Conservation (phyloP, 2,113 vertebrate species). For the Scopus umbretta region DNA sequence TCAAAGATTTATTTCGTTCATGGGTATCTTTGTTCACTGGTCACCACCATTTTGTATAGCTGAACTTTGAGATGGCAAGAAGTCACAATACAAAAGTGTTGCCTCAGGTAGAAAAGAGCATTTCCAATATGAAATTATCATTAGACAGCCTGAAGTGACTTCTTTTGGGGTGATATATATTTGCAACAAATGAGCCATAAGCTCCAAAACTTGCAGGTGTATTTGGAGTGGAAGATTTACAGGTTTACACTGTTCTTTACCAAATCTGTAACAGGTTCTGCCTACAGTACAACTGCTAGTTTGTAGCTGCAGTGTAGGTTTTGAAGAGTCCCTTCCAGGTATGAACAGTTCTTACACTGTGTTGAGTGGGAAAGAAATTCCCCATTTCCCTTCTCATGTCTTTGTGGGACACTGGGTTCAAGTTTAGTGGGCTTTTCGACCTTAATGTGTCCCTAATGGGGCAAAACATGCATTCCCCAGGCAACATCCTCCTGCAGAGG, state of each 20-base stretch:
- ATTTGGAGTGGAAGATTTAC: background rate
- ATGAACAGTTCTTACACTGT: background rate
- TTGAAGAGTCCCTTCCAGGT: background rate
- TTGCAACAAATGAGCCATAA: background rate
- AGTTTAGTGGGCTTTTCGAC: background rate
- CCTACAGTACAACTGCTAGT: background rate
- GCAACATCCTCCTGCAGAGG: background rate
- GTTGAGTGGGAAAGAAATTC: background rate
- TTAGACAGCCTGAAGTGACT: background rate
- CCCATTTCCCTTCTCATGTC: background rate
- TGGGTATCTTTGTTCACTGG: background rate
- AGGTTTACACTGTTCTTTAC: background rate
- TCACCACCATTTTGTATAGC: background rate
- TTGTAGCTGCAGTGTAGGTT: background rate
- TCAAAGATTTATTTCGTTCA: background rate
- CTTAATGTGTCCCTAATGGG: background rate
- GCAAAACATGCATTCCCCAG: background rate
- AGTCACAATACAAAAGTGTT: background rate
- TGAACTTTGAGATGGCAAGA: background rate
- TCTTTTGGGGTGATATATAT: background rate
- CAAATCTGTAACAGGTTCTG: background rate
- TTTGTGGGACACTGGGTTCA: background rate
- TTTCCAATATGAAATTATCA: background rate
- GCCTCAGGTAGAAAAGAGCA: background rate
- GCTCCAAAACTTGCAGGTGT: background rate